phyloP scores from a whole-genome alignment of 2,113 vertebrate species.

The Mesitornis unicolor region DNA sequence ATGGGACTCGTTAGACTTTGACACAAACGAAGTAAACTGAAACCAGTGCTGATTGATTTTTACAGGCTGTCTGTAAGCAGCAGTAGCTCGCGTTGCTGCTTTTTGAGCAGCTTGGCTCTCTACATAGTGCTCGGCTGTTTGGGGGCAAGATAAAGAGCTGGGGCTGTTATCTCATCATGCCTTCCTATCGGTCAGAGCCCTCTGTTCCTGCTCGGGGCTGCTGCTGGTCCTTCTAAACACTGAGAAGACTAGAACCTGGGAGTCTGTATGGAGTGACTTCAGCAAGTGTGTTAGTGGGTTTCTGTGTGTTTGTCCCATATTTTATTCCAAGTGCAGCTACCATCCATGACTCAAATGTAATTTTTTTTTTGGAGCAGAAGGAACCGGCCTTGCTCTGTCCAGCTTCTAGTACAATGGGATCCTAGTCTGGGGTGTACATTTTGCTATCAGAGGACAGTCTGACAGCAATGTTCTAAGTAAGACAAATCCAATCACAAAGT shows the following conservation, averaged over 20 bases:
- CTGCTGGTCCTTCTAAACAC: not conserved
- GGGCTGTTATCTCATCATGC: not conserved
- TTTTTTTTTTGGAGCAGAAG: not conserved
- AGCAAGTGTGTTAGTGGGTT: not conserved
- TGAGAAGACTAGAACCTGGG: not conserved
- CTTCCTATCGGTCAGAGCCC: not conserved
- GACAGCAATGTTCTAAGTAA: not conserved
- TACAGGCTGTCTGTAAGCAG: not conserved
- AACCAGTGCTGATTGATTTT: not conserved
- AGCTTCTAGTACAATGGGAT: not conserved
- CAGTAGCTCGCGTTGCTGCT: not conserved
- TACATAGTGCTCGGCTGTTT: not conserved
- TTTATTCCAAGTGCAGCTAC: not conserved
- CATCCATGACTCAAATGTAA: not conserved
- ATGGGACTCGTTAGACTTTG: not conserved
- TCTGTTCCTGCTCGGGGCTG: not conserved
- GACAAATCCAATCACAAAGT: not conserved
- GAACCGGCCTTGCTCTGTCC: not conserved
- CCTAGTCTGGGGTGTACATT: not conserved
- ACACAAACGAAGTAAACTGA: not conserved
- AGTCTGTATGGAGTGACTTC: not conserved
- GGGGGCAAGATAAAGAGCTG: not conserved
- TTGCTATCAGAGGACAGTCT: not conserved
- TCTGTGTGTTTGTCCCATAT: not conserved
- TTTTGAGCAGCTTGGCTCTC: not conserved